phyloP scores from a whole-genome alignment of 2,888 invertebrate species.

The Leptura quadrifasciata region DNA sequence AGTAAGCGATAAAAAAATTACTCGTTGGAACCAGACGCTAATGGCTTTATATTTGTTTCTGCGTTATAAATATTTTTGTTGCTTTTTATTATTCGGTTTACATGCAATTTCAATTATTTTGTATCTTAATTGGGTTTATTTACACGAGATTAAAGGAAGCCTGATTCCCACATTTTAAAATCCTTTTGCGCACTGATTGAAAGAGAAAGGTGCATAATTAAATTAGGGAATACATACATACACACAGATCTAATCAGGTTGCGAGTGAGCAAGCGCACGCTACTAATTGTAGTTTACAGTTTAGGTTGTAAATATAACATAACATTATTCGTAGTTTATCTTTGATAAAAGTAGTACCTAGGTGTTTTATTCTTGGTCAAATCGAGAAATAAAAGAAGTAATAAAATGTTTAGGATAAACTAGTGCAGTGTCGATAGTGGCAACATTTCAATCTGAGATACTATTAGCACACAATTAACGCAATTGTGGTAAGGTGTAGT shows the following conservation, averaged over 20 bases:
- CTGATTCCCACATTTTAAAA: background rate
- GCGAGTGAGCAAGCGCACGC: background rate
- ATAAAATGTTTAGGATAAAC: too few relatives aligned
- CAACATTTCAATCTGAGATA: too few relatives aligned
- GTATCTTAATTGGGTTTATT: conserved; percentile 31
- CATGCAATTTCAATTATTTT: conserved; percentile 29
- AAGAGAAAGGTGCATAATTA: background rate
- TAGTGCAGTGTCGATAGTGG: too few relatives aligned
- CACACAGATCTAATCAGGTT: background rate
- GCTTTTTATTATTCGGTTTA: conserved; percentile 26
- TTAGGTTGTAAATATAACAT: background rate
- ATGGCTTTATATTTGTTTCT: conserved; percentile 53
- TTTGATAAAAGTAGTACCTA: too few relatives aligned
- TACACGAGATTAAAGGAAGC: background rate
- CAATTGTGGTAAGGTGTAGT: too few relatives aligned
- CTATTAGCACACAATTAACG: too few relatives aligned
- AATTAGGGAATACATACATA: background rate
- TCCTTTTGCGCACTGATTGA: background rate
- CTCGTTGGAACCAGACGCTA: conserved; percentile 47
- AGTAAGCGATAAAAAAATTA: conserved; percentile 47
- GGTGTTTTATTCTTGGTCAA: too few relatives aligned
- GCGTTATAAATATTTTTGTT: conserved; percentile 38
- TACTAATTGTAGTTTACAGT: background rate
- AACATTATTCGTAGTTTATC: background rate
- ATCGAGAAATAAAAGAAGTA: too few relatives aligned